Conservation (phyloP, 1,140 invertebrate species). For the Drosophila kepulauana region DNA sequence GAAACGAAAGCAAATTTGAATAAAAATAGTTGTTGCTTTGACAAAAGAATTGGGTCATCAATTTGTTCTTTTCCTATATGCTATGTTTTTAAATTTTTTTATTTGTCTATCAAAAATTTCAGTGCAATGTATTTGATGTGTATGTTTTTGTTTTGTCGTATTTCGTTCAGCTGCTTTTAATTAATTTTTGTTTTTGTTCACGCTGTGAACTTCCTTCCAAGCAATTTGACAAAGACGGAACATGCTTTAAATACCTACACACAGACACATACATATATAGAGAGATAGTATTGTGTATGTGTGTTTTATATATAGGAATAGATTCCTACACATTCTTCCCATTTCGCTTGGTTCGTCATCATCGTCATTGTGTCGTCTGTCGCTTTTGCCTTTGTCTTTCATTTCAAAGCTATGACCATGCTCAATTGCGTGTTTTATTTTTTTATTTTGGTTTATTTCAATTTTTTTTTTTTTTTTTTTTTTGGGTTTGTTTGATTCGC, state of each 20-base stretch:
- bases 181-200: conserved; percentile 39
- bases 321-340: conserved; percentile 26
- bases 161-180: conserved; percentile 51
- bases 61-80: conserved; percentile 58
- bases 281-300: not conserved
- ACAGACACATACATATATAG: not conserved
- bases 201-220: conserved; percentile 52
- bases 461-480: conserved; percentile 38
- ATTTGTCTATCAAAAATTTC: conserved; percentile 42
- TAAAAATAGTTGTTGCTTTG: conserved; percentile 64
- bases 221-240: conserved; percentile 56
- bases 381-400: conserved; percentile 50
- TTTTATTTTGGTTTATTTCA: conserved; percentile 38
- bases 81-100: conserved; percentile 17
- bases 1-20: conserved; percentile 58
- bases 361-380: conserved; percentile 19
- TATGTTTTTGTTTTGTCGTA: conserved; percentile 12
- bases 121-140: conserved; percentile 78
- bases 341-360: conserved; percentile 24
- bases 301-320: conserved; percentile 24
- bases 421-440: conserved; percentile 70
- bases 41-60: conserved; percentile 69
- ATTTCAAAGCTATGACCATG: conserved; percentile 62
- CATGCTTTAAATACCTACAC: conserved; percentile 14
- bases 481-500: conserved; percentile 37